Conservation (phyloP, 2,797 vertebrate species). For the Scomberomorus guttatus region DNA sequence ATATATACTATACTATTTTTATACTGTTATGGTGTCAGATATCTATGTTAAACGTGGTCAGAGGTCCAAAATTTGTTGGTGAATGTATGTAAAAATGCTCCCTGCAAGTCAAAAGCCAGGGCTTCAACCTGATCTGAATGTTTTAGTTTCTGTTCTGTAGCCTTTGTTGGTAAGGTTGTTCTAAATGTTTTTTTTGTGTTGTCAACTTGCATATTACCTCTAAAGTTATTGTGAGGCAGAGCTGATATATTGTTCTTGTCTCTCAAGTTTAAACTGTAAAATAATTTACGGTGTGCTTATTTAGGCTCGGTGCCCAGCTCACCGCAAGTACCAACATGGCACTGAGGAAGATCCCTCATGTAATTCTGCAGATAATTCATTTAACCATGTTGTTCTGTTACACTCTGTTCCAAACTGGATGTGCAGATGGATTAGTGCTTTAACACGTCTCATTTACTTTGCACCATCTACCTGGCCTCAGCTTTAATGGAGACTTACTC, state of each 20-base stretch:
- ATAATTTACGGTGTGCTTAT: constrained; percentile 41
- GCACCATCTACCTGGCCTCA: background rate
- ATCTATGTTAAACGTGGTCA: no score
- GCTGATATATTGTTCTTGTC: constrained; percentile 18
- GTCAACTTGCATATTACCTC: background rate
- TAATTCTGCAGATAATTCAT: constrained; percentile 46
- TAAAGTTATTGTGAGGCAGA: constrained; percentile 14
- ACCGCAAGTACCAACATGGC: constrained; percentile 44
- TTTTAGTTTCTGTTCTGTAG: no score
- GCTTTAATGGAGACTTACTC: constrained; percentile 25
- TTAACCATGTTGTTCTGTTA: constrained; percentile 43
- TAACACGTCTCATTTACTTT: constrained; percentile 42
- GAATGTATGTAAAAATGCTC: no score
- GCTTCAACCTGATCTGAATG: no score
- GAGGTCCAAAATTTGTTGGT: no score
- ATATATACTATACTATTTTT: no score
- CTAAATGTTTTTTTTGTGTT: no score
- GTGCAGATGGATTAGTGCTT: constrained; percentile 22
- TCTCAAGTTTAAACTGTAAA: constrained; percentile 39
- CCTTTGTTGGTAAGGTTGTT: no score
- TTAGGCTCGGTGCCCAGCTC: constrained; percentile 37
- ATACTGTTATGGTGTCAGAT: background rate
- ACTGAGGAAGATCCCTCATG: constrained; percentile 30
- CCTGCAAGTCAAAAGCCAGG: no score
- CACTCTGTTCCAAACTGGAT: constrained; percentile 38